Base-by-base conservation (phyloP, 2,888 invertebrate genomes). In the Coenonympha glycerion region DNA sequence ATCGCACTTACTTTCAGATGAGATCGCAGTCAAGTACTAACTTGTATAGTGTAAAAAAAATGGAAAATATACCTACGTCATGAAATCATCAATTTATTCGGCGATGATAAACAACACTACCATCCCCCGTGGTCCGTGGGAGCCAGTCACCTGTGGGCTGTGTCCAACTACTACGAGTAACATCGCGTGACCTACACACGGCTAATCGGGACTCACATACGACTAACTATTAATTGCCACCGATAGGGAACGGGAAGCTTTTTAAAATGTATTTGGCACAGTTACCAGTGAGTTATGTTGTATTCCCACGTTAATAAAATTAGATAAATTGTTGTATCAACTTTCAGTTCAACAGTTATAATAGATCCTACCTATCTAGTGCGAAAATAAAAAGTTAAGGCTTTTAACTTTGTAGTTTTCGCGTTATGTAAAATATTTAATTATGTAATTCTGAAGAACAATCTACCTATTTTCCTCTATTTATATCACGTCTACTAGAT, bases 81-180 rank as follows among this genome's bases (percentile, higher is more conserved):
- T 15, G 21, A 19, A 40, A 22, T 49, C 42, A 36, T 39, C 49
- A n/a, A n/a, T 46, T 42, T 42, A 13, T 41, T 52, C 63, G 61
- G 60, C 55, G 66, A 67, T 65, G 47, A 24, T 31, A 62, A 68
- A 69, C 69, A 62, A 44, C 57, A 16, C 16, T 18, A 13, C 6
- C 13, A 15, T 31, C 60, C 63, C 59, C 41, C 73, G 69, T 82
- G 82, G n/a, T 13, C 13, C 30, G 30, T 30, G 30, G 61, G 79
- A 82, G 62, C 59, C 59, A 34, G 52, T 64, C 81, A 82, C 80
- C 82, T 82, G 81, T n/a, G n/a, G n/a, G n/a, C n/a, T n/a, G n/a
- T 68, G 11, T 44, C 36, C 30, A 53, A 46, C 53, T n/a, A n/a
- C 62, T n/a, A n/a, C n/a, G n/a, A n/a, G n/a, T n/a, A n/a, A 30